Conservation (phyloP, 2,113 vertebrate species). For the Burhinus oedicnemus region DNA sequence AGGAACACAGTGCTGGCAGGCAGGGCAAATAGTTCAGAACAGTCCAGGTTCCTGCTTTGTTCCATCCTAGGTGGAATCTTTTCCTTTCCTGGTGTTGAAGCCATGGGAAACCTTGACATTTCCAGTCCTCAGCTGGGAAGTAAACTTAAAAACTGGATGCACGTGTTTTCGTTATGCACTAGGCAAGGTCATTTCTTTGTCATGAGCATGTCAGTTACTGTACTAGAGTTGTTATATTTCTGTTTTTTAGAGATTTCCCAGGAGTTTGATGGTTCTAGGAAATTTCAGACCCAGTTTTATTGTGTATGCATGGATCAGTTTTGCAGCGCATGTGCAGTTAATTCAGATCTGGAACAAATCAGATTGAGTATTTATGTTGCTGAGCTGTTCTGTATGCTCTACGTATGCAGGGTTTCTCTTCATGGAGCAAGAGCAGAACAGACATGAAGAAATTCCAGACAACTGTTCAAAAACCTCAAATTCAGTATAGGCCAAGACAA, state of each 20-base stretch:
- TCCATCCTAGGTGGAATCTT: neutral
- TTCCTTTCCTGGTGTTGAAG: neutral
- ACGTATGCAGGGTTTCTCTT: neutral
- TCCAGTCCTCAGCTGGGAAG: neutral
- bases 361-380: neutral
- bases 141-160: neutral
- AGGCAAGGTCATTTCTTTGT: neutral
- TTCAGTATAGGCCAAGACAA: neutral
- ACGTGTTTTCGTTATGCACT: neutral
- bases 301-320: neutral
- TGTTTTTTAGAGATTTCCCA: neutral
- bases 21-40: neutral
- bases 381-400: neutral
- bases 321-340: neutral
- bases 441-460: neutral
- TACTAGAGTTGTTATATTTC: neutral
- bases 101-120: neutral
- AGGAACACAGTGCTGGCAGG: neutral
- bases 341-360: neutral
- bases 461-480: neutral
- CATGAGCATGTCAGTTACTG: neutral
- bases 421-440: neutral
- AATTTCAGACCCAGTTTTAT: neutral
- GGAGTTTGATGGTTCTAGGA: neutral
- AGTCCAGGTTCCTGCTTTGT: neutral